Base-by-base conservation (phyloP, 2,888 invertebrate genomes). In the Calameuta filiformis region DNA sequence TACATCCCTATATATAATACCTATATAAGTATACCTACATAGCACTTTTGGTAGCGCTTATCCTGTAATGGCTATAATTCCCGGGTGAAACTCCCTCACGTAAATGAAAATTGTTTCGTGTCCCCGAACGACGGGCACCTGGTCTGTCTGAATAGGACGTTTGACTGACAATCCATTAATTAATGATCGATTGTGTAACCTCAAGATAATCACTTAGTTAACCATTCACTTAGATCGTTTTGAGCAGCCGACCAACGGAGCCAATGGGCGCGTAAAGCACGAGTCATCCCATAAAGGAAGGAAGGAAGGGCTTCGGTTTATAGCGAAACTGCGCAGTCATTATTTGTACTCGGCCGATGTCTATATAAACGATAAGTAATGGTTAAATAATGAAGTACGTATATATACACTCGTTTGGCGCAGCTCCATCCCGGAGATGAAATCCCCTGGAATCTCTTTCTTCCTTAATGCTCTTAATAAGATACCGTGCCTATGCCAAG, bases 151-250 rank as follows among this genome's bases (percentile, higher is more conserved):
- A 71, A 71, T 31, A 31, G 33, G 71, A 71, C 71, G 71, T 71
- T 33, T 71, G 71, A 71, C 71, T 31, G 71, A 71, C 71, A 71
- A 71, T 71, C 78, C 85, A 89, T 90, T 87, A 90, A 90, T 90
- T 89, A 89, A 85, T 84, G 85, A 88, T 89, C 88, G 89, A 89
- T 88, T 79, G 77, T 87, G 83, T 34, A 71, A 71, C 71, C 76
- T 82, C 79, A 79, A 86, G 87, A 89, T 89, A 89, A 89, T 89
- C 86, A 85, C 85, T 89, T 86, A 84, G 87, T 90, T 90, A 88
- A 88, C 84, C 87, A 87, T 88, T 89, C 87, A 87, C 85, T 88
- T 87, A 88, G 81, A 77, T 77, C 74, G 81, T 73, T 76, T 73
- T 68, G 73, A 77, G 76, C 81, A 78, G 35, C 69, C 35, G 74